Conservation (phyloP, 2,888 invertebrate species). For the Sphaerophoria taeniata region DNA sequence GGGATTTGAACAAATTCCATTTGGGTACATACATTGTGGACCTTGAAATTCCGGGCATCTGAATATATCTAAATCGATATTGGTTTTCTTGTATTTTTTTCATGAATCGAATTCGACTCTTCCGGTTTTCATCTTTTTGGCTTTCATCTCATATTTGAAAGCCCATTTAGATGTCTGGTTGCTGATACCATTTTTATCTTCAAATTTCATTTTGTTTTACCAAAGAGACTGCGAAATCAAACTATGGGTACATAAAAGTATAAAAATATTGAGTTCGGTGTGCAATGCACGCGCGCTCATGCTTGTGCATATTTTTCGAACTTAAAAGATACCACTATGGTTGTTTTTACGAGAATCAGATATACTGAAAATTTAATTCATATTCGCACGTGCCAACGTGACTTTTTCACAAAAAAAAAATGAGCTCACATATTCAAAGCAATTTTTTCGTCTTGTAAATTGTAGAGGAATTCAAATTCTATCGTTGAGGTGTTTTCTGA, state of each 20-base stretch:
- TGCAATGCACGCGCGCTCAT: conserved; percentile 25
- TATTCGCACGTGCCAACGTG: conserved; percentile 69
- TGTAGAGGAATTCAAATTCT: conserved; percentile 13
- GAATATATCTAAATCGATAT: conserved; percentile 17
- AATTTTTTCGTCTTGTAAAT: conserved; percentile 20
- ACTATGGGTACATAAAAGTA: conserved; percentile 17
- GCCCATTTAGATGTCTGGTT: conserved; percentile 26
- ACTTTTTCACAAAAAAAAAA: conserved; percentile 58
- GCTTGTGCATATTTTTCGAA: conserved; percentile 39
- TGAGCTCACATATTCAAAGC: conserved; percentile 6
- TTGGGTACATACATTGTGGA: conserved; percentile 4
- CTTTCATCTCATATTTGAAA: conserved; percentile 31
- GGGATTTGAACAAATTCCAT: conserved; percentile 20
- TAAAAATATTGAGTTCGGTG: conserved; percentile 29
- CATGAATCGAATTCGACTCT: neutral
- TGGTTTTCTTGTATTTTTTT: conserved; percentile 1
- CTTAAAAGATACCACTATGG: conserved; percentile 22
- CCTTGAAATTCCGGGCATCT: conserved; percentile 38
- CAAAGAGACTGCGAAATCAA: conserved; percentile 11
- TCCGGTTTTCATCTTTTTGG: conserved; percentile 21
- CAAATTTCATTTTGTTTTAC: neutral
- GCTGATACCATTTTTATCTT: conserved; percentile 10
- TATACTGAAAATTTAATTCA: conserved; percentile 65
- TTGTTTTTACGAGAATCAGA: conserved; percentile 58
- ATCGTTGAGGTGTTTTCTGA: conserved; percentile 35